Percentiles rank a stretch among this genome's conserved stretches.
phyloP scores from a whole-genome alignment of 92 coral and sea anemone genomes.

The Zoanthus solanderi region DNA sequence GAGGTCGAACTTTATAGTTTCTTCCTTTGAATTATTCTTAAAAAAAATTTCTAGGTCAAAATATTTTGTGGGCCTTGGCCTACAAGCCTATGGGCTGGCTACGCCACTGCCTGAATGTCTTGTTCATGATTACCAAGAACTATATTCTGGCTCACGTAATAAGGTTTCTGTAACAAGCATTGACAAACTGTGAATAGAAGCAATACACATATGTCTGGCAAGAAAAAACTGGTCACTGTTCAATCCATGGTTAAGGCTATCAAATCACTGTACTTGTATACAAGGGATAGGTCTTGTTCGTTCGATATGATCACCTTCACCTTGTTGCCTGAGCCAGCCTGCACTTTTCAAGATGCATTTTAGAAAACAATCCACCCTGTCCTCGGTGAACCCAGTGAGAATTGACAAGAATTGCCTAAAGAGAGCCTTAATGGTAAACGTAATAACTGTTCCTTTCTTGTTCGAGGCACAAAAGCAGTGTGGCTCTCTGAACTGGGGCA shows the following conservation, averaged over 20 bases:
- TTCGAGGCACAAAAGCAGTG: background rate
- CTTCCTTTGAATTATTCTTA: too few species aligned
- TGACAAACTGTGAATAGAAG: background rate
- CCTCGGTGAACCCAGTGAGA: background rate
- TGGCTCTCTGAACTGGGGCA: slow-evolving; percentile 10
- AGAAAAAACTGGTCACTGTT: background rate
- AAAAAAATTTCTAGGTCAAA: too few species aligned
- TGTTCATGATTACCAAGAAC: background rate
- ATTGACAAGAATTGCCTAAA: background rate
- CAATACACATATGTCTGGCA: background rate
- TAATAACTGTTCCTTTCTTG: background rate
- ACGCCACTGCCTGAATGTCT: background rate
- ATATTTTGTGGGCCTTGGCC: too few species aligned
- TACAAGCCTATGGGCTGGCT: too few species aligned
- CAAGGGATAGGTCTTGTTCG: background rate
- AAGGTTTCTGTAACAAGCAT: background rate
- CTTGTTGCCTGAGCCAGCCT: background rate
- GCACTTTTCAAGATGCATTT: background rate
- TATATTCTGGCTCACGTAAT: background rate
- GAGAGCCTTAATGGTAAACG: background rate
- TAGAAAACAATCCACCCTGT: background rate
- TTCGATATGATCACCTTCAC: background rate
- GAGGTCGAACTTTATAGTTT: too few species aligned
- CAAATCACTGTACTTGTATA: background rate
- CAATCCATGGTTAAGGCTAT: background rate